A percentile compares a stretch with the other conserved stretches of the same genome.
phyloP scores from a whole-genome alignment of 2,888 invertebrate species.

The Graphium colonna region DNA sequence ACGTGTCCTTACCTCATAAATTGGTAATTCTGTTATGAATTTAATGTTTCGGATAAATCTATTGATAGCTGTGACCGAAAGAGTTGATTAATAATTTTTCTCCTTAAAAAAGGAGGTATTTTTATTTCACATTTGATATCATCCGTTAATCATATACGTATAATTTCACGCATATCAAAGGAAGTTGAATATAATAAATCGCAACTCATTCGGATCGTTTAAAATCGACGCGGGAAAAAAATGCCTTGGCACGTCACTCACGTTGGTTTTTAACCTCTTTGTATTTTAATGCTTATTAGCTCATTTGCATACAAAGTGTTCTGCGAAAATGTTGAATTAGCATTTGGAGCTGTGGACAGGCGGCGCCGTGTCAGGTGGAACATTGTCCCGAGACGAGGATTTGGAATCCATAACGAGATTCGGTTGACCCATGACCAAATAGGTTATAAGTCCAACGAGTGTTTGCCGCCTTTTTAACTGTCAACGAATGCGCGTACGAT shows the following conservation, averaged over 20 bases:
- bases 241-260: constrained; percentile 42
- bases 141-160: neutral
- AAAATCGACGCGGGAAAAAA: constrained; percentile 28
- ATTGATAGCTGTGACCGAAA: too few relatives aligned
- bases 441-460: too few relatives aligned
- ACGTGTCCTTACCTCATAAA: too few relatives aligned
- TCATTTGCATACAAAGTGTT: constrained; percentile 71
- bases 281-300: constrained; percentile 53
- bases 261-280: constrained; percentile 39
- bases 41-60: too few relatives aligned
- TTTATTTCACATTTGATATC: neutral
- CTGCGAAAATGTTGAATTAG: constrained; percentile 54
- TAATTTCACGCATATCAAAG: constrained; percentile 19
- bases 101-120: neutral
- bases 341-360: constrained; percentile 40
- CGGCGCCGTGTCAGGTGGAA: constrained; percentile 33
- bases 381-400: constrained; percentile 19
- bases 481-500: too few relatives aligned
- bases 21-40: too few relatives aligned
- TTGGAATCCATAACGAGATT: constrained; percentile 5
- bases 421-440: neutral
- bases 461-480: too few relatives aligned
- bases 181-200: constrained; percentile 12
- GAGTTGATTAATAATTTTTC: too few relatives aligned
- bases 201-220: constrained; percentile 19